Base-by-base conservation (phyloP, 1,140 invertebrate species). In the Mactra quadrangularis region DNA sequence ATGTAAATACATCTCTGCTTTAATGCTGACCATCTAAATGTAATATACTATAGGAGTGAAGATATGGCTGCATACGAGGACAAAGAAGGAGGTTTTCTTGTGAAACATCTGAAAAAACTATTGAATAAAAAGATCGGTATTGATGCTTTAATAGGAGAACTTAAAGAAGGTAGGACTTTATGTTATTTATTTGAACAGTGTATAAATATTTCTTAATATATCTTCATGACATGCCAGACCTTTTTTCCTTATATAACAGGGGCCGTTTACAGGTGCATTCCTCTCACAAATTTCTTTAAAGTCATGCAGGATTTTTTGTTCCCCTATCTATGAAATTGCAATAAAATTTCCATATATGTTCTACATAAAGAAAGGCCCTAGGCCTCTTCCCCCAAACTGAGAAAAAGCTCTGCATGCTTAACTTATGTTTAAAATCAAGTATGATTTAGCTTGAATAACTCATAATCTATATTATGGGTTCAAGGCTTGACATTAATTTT, bases 41-140 rank as follows among this genome's bases (percentile, higher is more conserved):
- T n/a, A n/a, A n/a, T n/a, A n/a, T 17, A 22, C 22, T 70, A 38
- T 71, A 90, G 89, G 86, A 89, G 87, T 47, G 71, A 74, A 57
- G 89, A 89, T 38, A 68, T 89, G 81, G 79, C 82, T 59, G 88
- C 89, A 1, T 90, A 86, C 86, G 89, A 90, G 68, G 83, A 86
- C 52, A 81, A 59, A 33, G 71, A 86, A 6, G 82, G 87, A 76
- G 90, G 90, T 35, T 85, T 91, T 25, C 74, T 91, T 29, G 88
- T 91, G 6, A 81, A 84, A 52, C 87, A 90, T 62, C 74, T 91
- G 25, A 83, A 87, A 31, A 87, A 87, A 27, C 82, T 87, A 45
- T 53, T 91, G 22, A 52, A 71, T 17, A 82, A 84, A 62, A 72
- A 70, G 25, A 87, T 87, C 31, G 82, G 84, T 50, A 86, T 90